These are phyloP conservation scores for Geophilus truncorum DNA, from an alignment of 2,888 invertebrate species.

Conservation along the genomic window DNA sequence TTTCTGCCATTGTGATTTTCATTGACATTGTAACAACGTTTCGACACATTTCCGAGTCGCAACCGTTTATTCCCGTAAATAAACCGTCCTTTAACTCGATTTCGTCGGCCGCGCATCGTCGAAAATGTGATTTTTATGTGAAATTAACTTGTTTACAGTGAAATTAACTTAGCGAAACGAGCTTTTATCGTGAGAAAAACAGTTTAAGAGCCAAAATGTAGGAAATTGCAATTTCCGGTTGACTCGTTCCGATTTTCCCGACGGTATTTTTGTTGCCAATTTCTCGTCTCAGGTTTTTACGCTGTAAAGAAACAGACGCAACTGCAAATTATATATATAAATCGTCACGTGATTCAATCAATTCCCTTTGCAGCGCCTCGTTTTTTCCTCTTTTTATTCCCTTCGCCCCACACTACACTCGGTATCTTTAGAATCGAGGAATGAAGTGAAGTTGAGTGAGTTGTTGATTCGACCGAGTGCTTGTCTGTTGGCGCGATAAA, in stretches of 20 bases:
- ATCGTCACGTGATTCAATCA: not conserved
- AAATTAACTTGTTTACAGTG: not conserved
- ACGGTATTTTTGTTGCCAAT: not conserved
- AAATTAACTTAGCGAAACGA: not conserved
- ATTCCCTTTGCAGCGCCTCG: too few relatives aligned
- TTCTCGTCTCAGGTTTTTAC: not conserved
- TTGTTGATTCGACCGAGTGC: not conserved
- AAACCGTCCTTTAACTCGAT: not conserved
- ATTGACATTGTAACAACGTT: too few relatives aligned
- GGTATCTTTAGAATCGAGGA: not conserved
- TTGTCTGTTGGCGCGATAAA: not conserved
- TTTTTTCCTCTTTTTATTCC: not conserved
- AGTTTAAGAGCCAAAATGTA: not conserved
- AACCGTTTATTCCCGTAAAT: too few relatives aligned
- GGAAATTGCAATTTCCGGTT: not conserved
- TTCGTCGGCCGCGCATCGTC: not conserved
- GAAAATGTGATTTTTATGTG: not conserved
- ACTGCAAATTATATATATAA: too few relatives aligned
- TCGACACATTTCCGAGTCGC: too few relatives aligned
- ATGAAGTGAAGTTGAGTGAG: not conserved
- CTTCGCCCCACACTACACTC: too few relatives aligned
- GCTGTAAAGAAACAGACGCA: too few relatives aligned
- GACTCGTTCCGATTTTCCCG: not conserved
- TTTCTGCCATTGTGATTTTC: too few relatives aligned
- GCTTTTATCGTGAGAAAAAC: not conserved